Conservation (phyloP, 1,140 invertebrate species). For the Sweltsa coloradensis region DNA sequence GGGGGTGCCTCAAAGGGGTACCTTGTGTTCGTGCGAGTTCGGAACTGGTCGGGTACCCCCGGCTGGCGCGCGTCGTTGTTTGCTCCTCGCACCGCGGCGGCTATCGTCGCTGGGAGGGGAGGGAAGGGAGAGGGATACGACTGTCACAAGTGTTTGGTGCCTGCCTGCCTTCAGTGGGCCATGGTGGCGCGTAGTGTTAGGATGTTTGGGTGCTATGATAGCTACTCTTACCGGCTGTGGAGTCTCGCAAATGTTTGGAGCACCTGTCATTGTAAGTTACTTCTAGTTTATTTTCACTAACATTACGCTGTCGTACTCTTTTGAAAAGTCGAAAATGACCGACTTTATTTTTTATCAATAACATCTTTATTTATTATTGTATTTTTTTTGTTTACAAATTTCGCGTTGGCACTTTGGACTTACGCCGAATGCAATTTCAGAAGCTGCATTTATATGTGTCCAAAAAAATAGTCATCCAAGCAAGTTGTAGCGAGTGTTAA, state of each 20-base stretch:
- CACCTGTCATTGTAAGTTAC: conserved; percentile 49
- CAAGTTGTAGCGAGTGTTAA: too few species aligned
- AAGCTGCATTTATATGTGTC: too few species aligned
- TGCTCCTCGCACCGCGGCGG: not conserved
- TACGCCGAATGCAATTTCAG: too few species aligned
- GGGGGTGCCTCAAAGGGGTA: too few species aligned
- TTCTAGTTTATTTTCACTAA: not conserved
- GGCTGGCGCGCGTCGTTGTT: not conserved
- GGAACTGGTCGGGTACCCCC: not conserved
- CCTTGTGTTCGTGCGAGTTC: too few species aligned
- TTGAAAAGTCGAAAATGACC: too few species aligned
- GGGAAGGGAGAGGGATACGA: conserved; percentile 16
- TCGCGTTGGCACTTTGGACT: too few species aligned
- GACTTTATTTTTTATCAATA: too few species aligned
- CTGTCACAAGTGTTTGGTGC: conserved; percentile 21
- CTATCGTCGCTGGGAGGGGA: not conserved
- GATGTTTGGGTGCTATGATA: conserved; percentile 53
- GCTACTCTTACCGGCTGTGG: conserved; percentile 55
- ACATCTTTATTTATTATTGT: too few species aligned
- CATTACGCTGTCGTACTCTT: too few species aligned
- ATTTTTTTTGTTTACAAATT: too few species aligned
- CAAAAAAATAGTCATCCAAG: too few species aligned
- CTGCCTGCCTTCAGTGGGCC: conserved; percentile 33
- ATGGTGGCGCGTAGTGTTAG: conserved; percentile 50
- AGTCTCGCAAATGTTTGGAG: conserved; percentile 56